Conservation (phyloP, 2,888 invertebrate species). For the Heliconius sara region DNA sequence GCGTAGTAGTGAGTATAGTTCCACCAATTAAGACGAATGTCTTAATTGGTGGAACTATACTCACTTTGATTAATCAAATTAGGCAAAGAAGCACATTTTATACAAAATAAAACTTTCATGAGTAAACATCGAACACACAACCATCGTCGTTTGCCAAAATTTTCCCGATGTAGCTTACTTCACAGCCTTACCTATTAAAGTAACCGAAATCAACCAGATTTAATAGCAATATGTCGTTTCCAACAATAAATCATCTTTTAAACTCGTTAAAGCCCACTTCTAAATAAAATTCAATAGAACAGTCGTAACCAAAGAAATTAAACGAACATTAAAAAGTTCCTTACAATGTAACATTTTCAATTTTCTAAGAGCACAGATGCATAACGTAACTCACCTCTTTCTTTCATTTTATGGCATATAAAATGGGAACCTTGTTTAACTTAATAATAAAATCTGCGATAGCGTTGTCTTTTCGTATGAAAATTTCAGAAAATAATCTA, state of each 20-base stretch:
- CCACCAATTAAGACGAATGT: too few relatives aligned
- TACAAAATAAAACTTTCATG: too few relatives aligned
- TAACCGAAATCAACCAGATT: not conserved
- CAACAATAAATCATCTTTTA: slow-evolving; percentile 9
- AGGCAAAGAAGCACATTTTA: too few relatives aligned
- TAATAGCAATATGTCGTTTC: not conserved
- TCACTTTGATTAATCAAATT: too few relatives aligned
- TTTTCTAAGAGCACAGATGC: slow-evolving; percentile 41
- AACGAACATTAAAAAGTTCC: slow-evolving; percentile 33
- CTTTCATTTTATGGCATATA: slow-evolving; percentile 44
- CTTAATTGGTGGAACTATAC: too few relatives aligned
- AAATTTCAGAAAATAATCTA: slow-evolving; percentile 43
- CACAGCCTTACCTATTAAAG: not conserved
- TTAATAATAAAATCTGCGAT: slow-evolving; percentile 39
- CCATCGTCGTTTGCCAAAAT: too few relatives aligned
- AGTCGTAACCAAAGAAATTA: slow-evolving; percentile 35
- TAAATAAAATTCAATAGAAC: slow-evolving; percentile 28
- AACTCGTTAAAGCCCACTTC: slow-evolving; percentile 27
- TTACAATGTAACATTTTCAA: slow-evolving; percentile 42
- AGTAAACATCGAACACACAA: too few relatives aligned
- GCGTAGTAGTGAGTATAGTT: too few relatives aligned
- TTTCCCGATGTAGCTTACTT: too few relatives aligned
- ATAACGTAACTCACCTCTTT: slow-evolving; percentile 43
- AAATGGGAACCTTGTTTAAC: slow-evolving; percentile 36
- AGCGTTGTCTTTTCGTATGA: slow-evolving; percentile 10